These are phyloP conservation scores for Metacarcinus magister DNA, from an alignment of 2,888 invertebrate species.

Conservation along the genomic window DNA sequence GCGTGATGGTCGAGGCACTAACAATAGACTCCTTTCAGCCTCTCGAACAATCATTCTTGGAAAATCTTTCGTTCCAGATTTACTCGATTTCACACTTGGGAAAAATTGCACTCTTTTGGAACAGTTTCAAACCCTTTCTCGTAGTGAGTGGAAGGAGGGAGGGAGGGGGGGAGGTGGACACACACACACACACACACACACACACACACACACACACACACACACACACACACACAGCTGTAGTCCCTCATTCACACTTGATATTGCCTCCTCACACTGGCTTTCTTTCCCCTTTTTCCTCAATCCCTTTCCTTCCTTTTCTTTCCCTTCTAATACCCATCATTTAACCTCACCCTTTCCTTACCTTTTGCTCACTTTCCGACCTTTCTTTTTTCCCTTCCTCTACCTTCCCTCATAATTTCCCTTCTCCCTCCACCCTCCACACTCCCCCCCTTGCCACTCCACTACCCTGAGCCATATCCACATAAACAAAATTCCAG, in stretches of 20 bases:
- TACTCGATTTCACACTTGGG: too few species aligned
- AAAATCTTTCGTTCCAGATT: too few species aligned
- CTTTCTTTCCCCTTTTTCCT: background rate
- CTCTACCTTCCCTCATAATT: background rate
- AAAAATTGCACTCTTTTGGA: too few species aligned
- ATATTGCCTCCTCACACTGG: background rate
- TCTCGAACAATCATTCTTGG: too few species aligned
- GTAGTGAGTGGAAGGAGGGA: too few species aligned
- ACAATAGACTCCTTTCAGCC: too few species aligned
- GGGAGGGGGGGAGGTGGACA: background rate
- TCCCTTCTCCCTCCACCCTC: background rate
- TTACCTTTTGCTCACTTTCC: background rate
- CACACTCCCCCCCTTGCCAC: background rate
- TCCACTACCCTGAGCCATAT: background rate
- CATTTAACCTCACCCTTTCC: background rate
- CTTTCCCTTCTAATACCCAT: background rate
- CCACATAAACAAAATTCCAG: slow-evolving; percentile 54
- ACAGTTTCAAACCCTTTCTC: too few species aligned
- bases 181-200: slow-evolving; percentile 48
- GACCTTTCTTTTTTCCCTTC: background rate
- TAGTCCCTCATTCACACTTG: background rate
- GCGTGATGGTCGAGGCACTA: too few species aligned
- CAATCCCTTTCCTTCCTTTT: background rate
- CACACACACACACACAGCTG: slow-evolving; percentile 5
- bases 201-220: slow-evolving; percentile 32